Conservation (phyloP, 2,888 invertebrate genomes). For the Subacronicta megacephala region DNA sequence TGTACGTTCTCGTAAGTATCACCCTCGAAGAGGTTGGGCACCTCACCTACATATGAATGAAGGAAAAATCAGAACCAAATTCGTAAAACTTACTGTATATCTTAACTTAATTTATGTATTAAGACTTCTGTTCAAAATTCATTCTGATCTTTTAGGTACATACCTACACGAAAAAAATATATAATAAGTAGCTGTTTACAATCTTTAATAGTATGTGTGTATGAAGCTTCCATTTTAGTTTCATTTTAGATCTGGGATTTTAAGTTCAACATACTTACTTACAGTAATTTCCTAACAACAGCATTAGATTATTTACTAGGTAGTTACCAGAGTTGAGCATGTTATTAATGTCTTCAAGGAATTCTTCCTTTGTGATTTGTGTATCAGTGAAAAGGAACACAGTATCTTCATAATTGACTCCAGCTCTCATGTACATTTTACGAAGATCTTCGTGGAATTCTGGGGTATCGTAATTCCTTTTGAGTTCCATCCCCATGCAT, state of each 20-base stretch:
- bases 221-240: too few relatives aligned
- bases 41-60: conserved; percentile 91
- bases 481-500: conserved; percentile 96
- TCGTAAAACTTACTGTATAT: too few relatives aligned
- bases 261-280: too few relatives aligned
- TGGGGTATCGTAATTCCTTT: conserved; percentile 94
- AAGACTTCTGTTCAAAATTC: too few relatives aligned
- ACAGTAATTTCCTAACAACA: too few relatives aligned
- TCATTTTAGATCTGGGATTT: too few relatives aligned
- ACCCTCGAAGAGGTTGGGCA: conserved; percentile 96
- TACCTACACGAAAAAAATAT: too few relatives aligned
- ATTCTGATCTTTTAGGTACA: too few relatives aligned
- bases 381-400: conserved; percentile 97
- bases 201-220: too few relatives aligned
- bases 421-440: conserved; percentile 94
- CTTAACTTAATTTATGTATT: too few relatives aligned
- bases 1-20: conserved; percentile 96
- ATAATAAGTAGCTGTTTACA: too few relatives aligned
- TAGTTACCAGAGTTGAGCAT: conserved; percentile 94
- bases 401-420: conserved; percentile 92
- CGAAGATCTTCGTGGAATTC: conserved; percentile 96
- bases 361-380: conserved; percentile 97
- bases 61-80: background rate
- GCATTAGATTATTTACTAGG: too few relatives aligned
- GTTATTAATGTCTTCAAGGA: conserved; percentile 97